phyloP scores from a whole-genome alignment of 35 echinoderm and acorn worm genomes.

The Hemicentrotus pulcherrimus region DNA sequence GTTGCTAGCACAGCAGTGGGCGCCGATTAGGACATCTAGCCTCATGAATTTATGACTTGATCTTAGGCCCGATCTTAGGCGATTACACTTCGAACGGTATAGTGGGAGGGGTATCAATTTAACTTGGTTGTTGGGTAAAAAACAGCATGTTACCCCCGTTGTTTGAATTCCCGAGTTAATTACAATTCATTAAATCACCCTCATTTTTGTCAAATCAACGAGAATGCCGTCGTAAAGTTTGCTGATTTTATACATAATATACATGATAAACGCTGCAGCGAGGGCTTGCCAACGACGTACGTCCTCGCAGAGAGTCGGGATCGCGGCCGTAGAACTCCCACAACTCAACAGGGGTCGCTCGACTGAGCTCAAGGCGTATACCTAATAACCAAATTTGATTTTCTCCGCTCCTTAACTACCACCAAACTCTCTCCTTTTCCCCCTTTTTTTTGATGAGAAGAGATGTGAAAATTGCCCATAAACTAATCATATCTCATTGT shows the following conservation, averaged over 20 bases:
- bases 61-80: not conserved
- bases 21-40: not conserved
- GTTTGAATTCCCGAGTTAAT: not conserved
- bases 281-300: not conserved
- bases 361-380: not conserved
- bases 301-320: not conserved
- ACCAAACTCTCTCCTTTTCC: not conserved
- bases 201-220: conserved; percentile 19
- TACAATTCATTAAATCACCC: conserved; percentile 37
- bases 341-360: not conserved
- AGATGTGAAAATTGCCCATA: conserved; percentile 49
- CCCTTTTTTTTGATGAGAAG: not conserved
- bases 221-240: not conserved
- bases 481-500: conserved; percentile 48
- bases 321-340: not conserved
- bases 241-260: not conserved
- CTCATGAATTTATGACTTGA: not conserved
- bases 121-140: not conserved
- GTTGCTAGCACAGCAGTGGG: not conserved
- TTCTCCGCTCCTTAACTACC: conserved; percentile 17
- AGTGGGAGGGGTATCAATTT: not conserved
- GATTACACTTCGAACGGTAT: not conserved
- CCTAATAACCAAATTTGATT: conserved; percentile 50
- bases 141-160: conserved; percentile 7
- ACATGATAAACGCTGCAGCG: not conserved